A percentile compares a stretch with the other conserved stretches of the same genome.
phyloP scores from a whole-genome alignment of 2,888 invertebrate genomes.

The Mythimna loreyi region DNA sequence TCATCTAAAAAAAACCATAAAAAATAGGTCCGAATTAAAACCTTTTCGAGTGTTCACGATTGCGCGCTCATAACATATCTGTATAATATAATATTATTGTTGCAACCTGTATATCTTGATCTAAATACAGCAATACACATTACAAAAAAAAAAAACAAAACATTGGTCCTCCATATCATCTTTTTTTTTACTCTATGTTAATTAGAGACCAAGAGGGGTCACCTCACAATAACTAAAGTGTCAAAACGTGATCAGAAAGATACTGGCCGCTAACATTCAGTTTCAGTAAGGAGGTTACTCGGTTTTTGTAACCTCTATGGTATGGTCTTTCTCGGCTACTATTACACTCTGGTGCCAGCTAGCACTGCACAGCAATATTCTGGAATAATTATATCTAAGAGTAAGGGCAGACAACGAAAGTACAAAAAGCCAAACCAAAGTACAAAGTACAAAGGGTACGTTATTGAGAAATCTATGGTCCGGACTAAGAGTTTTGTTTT shows the following conservation, averaged over 20 bases:
- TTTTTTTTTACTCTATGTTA: not conserved
- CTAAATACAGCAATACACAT: not conserved
- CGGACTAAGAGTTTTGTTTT: too few relatives aligned
- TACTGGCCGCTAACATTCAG: conserved; percentile 3
- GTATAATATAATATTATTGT: too few relatives aligned
- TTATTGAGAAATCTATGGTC: too few relatives aligned
- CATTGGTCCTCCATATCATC: not conserved
- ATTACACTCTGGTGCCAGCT: not conserved
- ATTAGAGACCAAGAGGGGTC: conserved; percentile 4
- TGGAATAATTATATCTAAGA: not conserved
- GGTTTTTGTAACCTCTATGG: not conserved
- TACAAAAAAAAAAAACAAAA: too few relatives aligned
- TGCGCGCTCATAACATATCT: too few relatives aligned
- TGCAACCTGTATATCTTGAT: not conserved
- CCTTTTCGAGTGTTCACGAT: too few relatives aligned
- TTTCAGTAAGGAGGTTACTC: conserved; percentile 1
- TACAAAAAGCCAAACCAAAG: too few relatives aligned
- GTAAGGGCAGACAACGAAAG: not conserved
- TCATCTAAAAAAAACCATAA: too few relatives aligned
- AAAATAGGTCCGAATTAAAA: too few relatives aligned
- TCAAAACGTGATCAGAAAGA: conserved; percentile 11
- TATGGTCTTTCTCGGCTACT: not conserved
- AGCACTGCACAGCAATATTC: not conserved
- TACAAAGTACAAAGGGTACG: too few relatives aligned
- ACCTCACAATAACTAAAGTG: conserved; percentile 14